These are phyloP conservation scores for Hypercompe scribonia DNA, from an alignment of 2,888 invertebrate genomes.

Conservation along the genomic window DNA sequence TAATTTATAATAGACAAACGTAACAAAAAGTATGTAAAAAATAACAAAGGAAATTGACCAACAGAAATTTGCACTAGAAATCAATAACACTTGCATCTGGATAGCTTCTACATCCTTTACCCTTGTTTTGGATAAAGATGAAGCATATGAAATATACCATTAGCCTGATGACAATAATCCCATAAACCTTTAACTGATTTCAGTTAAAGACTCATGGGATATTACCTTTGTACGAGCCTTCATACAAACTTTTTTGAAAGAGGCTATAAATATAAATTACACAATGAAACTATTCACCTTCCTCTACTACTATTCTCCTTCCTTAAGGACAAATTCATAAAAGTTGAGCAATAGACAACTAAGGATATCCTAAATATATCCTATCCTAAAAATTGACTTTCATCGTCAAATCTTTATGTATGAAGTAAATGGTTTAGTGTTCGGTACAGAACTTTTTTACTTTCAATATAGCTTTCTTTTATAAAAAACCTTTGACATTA, in stretches of 20 bases:
- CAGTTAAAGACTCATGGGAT: background rate
- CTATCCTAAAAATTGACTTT: background rate
- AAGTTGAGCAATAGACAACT: background rate
- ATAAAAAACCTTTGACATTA: background rate
- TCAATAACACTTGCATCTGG: background rate
- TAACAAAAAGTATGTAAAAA: background rate
- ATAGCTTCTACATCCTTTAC: background rate
- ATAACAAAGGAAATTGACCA: background rate
- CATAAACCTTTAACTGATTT: too few relatives aligned
- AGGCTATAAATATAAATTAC: background rate
- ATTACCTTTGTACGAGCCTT: background rate
- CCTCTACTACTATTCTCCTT: too few relatives aligned
- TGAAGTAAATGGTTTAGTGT: background rate
- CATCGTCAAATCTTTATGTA: background rate
- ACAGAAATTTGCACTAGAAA: background rate
- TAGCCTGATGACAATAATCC: too few relatives aligned
- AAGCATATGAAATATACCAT: too few relatives aligned
- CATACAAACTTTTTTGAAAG: background rate
- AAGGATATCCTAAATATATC: conserved; percentile 4
- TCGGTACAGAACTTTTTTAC: background rate
- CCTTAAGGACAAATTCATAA: background rate
- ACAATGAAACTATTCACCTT: background rate
- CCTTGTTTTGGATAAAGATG: background rate
- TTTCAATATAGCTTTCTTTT: background rate
- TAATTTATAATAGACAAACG: too few relatives aligned